phyloP scores from a whole-genome alignment of 1,140 invertebrate species.

The Lepidotrigona ventralis region DNA sequence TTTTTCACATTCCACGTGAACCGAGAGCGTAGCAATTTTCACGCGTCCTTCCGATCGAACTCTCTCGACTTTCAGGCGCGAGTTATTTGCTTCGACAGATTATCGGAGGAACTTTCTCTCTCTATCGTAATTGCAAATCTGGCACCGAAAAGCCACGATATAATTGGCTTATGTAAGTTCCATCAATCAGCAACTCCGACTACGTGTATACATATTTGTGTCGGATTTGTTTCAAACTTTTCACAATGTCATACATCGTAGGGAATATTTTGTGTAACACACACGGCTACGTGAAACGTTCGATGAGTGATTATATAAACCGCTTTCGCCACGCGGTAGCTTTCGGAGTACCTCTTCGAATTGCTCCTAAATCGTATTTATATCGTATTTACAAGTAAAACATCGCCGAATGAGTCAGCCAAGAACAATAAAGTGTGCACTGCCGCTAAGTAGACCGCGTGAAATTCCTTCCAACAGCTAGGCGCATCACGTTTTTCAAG shows the following conservation, averaged over 20 bases:
- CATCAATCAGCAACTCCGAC: not conserved
- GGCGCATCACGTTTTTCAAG: conserved; percentile 5
- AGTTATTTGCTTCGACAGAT: not conserved
- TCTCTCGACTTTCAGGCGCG: not conserved
- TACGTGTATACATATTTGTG: not conserved
- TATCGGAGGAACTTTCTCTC: not conserved
- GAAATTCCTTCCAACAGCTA: not conserved
- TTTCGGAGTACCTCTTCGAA: not conserved
- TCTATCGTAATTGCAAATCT: not conserved
- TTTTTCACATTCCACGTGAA: not conserved
- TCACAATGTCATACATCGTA: too few species aligned
- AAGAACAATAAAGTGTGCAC: not conserved
- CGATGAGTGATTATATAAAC: too few species aligned
- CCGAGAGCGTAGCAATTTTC: not conserved
- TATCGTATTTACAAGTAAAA: not conserved
- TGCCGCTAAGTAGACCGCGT: not conserved
- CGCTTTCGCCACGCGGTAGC: too few species aligned
- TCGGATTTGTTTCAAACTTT: too few species aligned
- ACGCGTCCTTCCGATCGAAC: not conserved
- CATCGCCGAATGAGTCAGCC: not conserved
- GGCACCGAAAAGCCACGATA: not conserved
- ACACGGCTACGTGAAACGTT: too few species aligned
- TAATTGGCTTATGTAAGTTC: not conserved
- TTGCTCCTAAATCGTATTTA: not conserved
- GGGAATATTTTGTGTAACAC: too few species aligned